Percentiles rank a stretch among this genome's conserved stretches.
phyloP scores from a whole-genome alignment of 2,888 invertebrate species.

The Iphiclides podalirius region DNA sequence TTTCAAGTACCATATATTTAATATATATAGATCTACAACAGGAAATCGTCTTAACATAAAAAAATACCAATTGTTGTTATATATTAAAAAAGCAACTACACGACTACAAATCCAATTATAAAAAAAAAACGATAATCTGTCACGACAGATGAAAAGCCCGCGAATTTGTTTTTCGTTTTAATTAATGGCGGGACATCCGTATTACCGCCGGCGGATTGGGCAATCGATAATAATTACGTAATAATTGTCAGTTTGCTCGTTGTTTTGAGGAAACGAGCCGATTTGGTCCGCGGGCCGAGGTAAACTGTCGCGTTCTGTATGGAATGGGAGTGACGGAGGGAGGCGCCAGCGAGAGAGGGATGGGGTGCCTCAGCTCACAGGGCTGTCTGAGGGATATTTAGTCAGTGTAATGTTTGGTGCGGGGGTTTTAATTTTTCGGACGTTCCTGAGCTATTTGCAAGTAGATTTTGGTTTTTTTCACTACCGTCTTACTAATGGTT shows the following conservation, averaged over 20 bases:
- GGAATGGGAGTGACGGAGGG: constrained; percentile 35
- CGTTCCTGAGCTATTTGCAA: too few relatives aligned
- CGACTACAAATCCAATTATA: too few relatives aligned
- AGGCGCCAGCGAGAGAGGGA: constrained; percentile 14
- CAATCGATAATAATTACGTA: constrained; percentile 43
- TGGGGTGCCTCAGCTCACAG: constrained; percentile 35
- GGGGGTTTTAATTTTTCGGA: too few relatives aligned
- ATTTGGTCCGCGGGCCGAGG: constrained; percentile 52
- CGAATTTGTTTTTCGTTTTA: constrained; percentile 13
- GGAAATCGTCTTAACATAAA: too few relatives aligned
- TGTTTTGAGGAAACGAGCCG: constrained; percentile 55
- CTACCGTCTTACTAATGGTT: too few relatives aligned
- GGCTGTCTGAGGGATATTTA: constrained; percentile 26
- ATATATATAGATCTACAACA: too few relatives aligned
- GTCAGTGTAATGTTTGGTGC: constrained; percentile 27
- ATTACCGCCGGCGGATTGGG: constrained; percentile 15
- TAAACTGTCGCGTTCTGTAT: constrained; percentile 55
- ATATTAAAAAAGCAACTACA: too few relatives aligned
- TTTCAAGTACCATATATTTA: too few relatives aligned
- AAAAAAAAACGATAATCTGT: too few relatives aligned
- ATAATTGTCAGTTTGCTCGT: constrained; percentile 50
- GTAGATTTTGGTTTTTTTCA: too few relatives aligned
- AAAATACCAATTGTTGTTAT: too few relatives aligned
- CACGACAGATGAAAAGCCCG: constrained; percentile 4
- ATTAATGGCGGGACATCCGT: constrained; percentile 1